Conservation (phyloP, 2,113 vertebrate species). For the Nycticryphes semicollaris region DNA sequence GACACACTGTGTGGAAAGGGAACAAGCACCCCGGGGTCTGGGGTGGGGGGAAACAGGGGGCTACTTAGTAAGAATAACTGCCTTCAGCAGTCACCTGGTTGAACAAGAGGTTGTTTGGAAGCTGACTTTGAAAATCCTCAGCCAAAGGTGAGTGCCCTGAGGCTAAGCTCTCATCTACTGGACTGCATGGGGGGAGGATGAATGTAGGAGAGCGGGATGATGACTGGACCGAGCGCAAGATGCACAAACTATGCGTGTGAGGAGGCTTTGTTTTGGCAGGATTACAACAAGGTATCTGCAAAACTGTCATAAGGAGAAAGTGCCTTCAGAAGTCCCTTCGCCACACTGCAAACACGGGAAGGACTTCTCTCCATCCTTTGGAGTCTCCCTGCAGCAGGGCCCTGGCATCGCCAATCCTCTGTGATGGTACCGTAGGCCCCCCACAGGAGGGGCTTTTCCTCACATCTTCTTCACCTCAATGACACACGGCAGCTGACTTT, state of each 20-base stretch:
- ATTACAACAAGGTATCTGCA: not conserved
- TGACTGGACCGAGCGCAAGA: not conserved
- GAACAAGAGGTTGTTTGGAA: not conserved
- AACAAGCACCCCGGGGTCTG: too few relatives aligned
- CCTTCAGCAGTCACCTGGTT: not conserved
- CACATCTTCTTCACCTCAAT: accelerated
- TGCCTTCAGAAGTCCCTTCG: not conserved
- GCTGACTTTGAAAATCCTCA: not conserved
- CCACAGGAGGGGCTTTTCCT: not conserved
- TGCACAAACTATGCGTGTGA: accelerated
- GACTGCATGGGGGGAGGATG: not conserved
- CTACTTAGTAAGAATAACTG: not conserved
- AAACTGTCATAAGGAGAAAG: accelerated
- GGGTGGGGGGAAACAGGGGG: not conserved
- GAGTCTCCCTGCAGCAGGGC: not conserved
- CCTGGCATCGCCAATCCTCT: not conserved
- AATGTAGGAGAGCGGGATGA: accelerated
- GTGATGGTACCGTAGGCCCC: not conserved
- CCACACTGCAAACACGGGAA: accelerated
- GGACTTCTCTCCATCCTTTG: accelerated
- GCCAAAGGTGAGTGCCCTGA: not conserved
- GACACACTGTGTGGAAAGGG: accelerated
- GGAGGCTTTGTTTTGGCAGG: not conserved
- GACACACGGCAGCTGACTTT: not conserved
- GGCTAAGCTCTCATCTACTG: not conserved